A percentile compares a stretch with the other conserved stretches of the same genome.
Conservation (phyloP, 2,797 vertebrate genomes). For the Danio albolineatus region DNA sequence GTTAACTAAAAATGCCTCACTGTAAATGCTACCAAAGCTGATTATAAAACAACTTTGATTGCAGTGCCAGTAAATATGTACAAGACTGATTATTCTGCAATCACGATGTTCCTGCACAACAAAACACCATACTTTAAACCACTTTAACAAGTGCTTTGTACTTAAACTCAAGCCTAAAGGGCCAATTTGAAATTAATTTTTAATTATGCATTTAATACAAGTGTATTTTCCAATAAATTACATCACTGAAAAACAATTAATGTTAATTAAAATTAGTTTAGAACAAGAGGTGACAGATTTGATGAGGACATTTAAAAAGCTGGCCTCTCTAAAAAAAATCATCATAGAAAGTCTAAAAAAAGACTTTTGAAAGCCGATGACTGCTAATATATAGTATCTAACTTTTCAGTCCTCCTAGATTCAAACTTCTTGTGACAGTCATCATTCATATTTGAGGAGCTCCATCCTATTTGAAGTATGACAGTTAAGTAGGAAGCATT, state of each 20-base stretch:
- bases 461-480: slow-evolving; percentile 55
- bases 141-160: not conserved
- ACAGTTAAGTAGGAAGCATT: slow-evolving; percentile 58
- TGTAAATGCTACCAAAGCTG: not conserved
- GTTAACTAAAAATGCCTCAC: not conserved
- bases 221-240: too few relatives aligned
- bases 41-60: not conserved
- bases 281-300: not conserved
- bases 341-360: not conserved
- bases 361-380: slow-evolving; percentile 16
- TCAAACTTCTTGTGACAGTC: slow-evolving; percentile 42
- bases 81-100: not conserved
- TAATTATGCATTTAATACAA: not conserved
- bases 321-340: not conserved
- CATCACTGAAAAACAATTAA: too few relatives aligned
- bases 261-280: not conserved
- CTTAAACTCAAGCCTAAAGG: not conserved
- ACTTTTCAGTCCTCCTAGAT: slow-evolving; percentile 6
- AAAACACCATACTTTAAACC: not conserved
- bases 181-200: not conserved
- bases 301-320: not conserved
- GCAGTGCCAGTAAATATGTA: not conserved
- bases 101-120: not conserved
- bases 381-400: not conserved
- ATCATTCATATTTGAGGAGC: slow-evolving; percentile 56